Evolutionary conservation across 30 jellyfish, hydroid and myxozoan species (phyloP).

Genomic region (Chrysaora quinquecirrha): DNA sequence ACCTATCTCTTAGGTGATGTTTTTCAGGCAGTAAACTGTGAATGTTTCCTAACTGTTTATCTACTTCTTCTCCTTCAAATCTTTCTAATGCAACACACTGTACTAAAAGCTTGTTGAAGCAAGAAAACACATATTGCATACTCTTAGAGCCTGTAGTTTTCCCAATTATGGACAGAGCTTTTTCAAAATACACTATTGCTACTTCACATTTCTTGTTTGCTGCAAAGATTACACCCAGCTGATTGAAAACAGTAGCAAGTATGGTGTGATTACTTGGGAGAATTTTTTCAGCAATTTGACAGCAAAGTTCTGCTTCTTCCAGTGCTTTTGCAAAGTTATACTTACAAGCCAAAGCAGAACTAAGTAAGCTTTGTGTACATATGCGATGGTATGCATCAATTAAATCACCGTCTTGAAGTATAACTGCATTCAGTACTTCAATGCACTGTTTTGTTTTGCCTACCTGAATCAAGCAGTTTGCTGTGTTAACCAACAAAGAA

Average conservation of each 20-base stretch:
- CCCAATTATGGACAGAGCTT: background rate
- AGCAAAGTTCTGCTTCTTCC: background rate
- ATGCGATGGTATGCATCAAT: background rate
- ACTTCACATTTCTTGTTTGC: background rate
- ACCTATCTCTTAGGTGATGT: background rate
- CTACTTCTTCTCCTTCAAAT: background rate
- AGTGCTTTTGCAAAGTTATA: background rate
- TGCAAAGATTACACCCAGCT: background rate
- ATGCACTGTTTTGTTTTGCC: background rate
- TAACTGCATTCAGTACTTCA: background rate
- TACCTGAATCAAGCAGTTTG: background rate
- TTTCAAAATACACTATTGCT: background rate
- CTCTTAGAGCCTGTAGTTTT: background rate
- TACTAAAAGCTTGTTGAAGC: background rate
- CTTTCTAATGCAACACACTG: background rate
- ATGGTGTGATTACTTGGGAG: background rate
- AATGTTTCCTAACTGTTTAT: background rate
- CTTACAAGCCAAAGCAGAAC: too few relatives aligned
- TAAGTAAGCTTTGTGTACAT: background rate
- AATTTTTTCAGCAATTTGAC: background rate
- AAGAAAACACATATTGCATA: background rate
- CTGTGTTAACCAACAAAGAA: background rate
- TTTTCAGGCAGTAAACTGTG: background rate
- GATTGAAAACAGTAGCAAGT: background rate
- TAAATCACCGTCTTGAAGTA: background rate